Percentiles rank a stretch among this genome's conserved stretches.
Conservation (phyloP, 2,888 invertebrate species). For the Microdon myrmicae region DNA sequence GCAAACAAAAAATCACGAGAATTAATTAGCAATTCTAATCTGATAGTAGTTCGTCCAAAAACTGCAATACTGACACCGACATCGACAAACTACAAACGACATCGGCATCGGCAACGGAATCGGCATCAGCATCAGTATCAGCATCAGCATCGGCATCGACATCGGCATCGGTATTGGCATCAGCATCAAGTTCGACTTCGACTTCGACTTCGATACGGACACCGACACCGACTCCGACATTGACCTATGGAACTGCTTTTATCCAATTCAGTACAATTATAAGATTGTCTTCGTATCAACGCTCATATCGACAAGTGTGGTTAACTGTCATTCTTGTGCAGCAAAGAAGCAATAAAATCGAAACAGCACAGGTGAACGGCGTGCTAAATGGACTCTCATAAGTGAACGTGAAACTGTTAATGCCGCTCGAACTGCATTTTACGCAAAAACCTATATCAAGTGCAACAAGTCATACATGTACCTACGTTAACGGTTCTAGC, state of each 20-base stretch:
- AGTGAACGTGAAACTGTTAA: constrained; percentile 3
- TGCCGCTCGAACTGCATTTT: constrained; percentile 9
- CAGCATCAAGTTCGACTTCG: too few relatives aligned
- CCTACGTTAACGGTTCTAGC: constrained; percentile 45
- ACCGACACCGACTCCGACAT: constrained; percentile 37
- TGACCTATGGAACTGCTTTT: constrained; percentile 45
- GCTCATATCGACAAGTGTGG: constrained; percentile 11
- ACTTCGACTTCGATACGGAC: too few relatives aligned
- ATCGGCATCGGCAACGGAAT: too few relatives aligned
- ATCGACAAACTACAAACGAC: too few relatives aligned
- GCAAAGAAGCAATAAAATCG: constrained; percentile 27
- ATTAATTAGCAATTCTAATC: constrained; percentile 27
- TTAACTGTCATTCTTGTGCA: constrained; percentile 32
- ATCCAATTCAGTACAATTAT: constrained; percentile 26
- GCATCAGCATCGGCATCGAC: too few relatives aligned
- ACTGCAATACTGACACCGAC: too few relatives aligned
- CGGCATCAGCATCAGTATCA: too few relatives aligned
- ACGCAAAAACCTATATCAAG: constrained; percentile 33
- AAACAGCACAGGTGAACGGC: constrained; percentile 26
- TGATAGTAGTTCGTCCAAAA: too few relatives aligned
- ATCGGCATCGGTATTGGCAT: too few relatives aligned
- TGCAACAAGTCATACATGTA: constrained; percentile 52
- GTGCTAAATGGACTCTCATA: constrained; percentile 36
- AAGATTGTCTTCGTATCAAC: too few relatives aligned
- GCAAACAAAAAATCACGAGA: background rate